A percentile compares a stretch with the other conserved stretches of the same genome.
Evolutionary conservation across 2,113 vertebrate genomes (phyloP).

Genomic region (Rhipidura dahli): DNA sequence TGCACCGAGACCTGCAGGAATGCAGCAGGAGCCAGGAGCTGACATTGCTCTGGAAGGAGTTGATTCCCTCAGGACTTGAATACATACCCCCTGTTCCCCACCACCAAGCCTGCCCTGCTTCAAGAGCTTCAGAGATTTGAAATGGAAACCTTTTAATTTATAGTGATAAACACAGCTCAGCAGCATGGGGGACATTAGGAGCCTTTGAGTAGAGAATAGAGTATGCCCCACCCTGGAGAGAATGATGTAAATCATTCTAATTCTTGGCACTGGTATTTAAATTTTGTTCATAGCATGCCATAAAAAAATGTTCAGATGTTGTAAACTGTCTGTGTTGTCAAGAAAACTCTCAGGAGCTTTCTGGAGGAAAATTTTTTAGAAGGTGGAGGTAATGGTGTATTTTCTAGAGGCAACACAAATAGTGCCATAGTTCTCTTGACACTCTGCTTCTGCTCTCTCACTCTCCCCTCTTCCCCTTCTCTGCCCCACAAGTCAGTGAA

Average conservation of each 20-base stretch:
- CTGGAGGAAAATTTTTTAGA: not conserved
- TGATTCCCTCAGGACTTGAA: not conserved
- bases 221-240: conserved; percentile 39
- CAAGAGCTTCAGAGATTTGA: not conserved
- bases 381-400: not conserved
- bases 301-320: not conserved
- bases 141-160: not conserved
- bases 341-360: conserved; percentile 12
- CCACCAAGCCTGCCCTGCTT: not conserved
- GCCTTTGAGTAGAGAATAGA: not conserved
- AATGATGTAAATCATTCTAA: conserved; percentile 34
- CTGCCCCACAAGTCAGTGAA: not conserved
- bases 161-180: not conserved
- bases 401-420: not conserved
- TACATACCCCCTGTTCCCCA: not conserved
- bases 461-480: not conserved
- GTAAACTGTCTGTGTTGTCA: conserved; percentile 23
- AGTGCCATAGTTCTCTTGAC: not conserved
- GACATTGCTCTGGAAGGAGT: not conserved
- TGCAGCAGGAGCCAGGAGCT: not conserved
- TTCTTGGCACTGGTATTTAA: conserved; percentile 26
- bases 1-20: not conserved
- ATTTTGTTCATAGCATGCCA: not conserved
- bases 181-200: not conserved
- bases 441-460: not conserved